These are phyloP conservation scores for Aleiodes sp. DNA, from an alignment of 1,140 invertebrate genomes.

Conservation along the genomic window DNA sequence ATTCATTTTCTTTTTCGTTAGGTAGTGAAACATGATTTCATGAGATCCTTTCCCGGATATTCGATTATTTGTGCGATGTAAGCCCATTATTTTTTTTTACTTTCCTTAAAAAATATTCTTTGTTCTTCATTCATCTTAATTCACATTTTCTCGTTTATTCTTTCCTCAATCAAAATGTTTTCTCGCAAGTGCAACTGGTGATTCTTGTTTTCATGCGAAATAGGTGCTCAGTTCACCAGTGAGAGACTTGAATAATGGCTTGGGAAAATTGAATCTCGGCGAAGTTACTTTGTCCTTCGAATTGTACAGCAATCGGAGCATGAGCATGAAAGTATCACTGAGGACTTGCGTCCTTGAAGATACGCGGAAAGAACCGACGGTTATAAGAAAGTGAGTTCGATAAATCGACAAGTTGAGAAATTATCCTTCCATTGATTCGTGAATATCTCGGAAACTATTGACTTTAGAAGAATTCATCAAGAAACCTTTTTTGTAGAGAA, in stretches of 20 bases:
- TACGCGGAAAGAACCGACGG: conserved; percentile 73
- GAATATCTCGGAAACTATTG: no score
- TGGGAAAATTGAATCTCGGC: conserved; percentile 77
- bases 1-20: no score
- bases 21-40: no score
- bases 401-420: neutral
- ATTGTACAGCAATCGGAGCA: conserved; percentile 75
- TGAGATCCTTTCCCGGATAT: no score
- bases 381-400: conserved; percentile 71
- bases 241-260: conserved; percentile 75
- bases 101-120: no score
- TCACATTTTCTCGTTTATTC: neutral
- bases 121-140: neutral
- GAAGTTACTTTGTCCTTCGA: conserved; percentile 73
- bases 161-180: neutral
- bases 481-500: no score
- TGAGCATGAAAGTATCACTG: conserved; percentile 77
- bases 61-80: no score
- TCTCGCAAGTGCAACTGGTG: neutral
- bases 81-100: no score
- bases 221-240: conserved; percentile 77
- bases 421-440: neutral
- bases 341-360: conserved; percentile 78
- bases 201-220: no score
- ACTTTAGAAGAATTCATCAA: no score